Evolutionary conservation across 2,113 vertebrate species (phyloP).

Genomic region (Notarius lentiginosus): DNA sequence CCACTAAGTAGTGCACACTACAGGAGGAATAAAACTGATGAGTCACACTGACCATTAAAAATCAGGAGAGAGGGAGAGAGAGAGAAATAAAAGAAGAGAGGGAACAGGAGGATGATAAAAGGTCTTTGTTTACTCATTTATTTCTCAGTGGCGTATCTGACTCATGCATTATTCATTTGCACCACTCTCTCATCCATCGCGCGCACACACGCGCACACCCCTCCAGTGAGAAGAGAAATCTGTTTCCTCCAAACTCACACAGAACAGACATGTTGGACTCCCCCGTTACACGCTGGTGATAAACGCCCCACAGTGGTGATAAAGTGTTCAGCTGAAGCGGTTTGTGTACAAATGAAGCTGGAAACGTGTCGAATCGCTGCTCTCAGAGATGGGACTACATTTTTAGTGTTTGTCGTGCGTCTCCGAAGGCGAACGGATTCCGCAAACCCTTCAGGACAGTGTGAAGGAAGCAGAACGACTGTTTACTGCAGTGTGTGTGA

Average conservation of each 20-base stretch:
- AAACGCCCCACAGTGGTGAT: background rate
- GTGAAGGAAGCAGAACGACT: background rate
- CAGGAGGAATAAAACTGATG: slow-evolving; percentile 11
- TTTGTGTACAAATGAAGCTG: background rate
- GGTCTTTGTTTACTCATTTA: slow-evolving; percentile 13
- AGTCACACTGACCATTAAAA: background rate
- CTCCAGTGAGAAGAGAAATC: too few relatives aligned
- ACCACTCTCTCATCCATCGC: slow-evolving; percentile 14
- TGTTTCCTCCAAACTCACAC: background rate
- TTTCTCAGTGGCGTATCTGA: background rate
- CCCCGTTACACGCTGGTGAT: background rate
- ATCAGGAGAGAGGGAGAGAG: background rate
- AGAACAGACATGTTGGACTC: background rate
- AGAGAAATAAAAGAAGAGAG: background rate
- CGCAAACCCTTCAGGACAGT: background rate
- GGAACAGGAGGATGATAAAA: background rate
- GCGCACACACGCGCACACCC: background rate
- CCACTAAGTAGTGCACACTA: background rate
- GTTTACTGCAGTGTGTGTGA: too few relatives aligned
- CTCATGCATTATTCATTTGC: background rate
- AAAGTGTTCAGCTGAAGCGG: background rate
- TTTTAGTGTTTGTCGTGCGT: background rate
- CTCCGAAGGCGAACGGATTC: background rate
- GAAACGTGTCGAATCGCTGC: background rate
- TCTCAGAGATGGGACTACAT: background rate